Evolutionary conservation across 2,797 vertebrate genomes (phyloP), one percentile per base, ranked within the genome.

Genomic region (Oceanodroma leucorhoa): DNA sequence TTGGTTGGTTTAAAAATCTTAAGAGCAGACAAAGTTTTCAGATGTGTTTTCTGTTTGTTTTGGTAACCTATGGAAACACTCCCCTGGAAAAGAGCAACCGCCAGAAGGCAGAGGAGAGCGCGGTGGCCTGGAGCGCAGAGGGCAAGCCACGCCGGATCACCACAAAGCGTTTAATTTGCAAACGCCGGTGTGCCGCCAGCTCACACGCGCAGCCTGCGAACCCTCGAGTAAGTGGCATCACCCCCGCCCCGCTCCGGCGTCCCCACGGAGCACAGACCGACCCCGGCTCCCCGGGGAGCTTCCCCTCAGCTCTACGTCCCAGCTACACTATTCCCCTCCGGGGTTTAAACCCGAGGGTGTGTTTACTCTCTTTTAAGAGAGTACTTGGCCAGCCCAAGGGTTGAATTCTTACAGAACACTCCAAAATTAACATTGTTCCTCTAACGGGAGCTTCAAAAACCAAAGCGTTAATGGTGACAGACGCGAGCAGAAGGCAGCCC

Each of bases 131-230:
- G 23, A 36, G 51, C 27, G 8, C 17, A 5, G 60, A 5, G 16
- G 57, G 15, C 3, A 36, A 54, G 34, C 23, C 9, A 1, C 1
- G 19, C 65, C 65, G 20, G 3, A 14, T 1, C 50, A 22, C 41
- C 1, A 2, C 41, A 23, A 8, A 32, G 8, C 2, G 0, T 5
- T 10, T 3, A 2, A 3, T 5, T 60, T 29, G 8, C 27, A 15
- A 26, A 7, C 0, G 4, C 6, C 4, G 54, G 12, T 1, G 72
- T 11, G 32, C 3, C 17, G 21, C 6, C 38, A 20, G 46, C 24
- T 61, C 69, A 15, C 3, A 4, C 26, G 17, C 11, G 13, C 9
- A 0, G 27, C 2, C 4, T 11, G 32, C 6, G 1, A 30, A 30
- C 5, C 61, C 62, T 41, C 3, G 0, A 2, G n/a, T 0, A 11